phyloP scores from a whole-genome alignment of 2,113 vertebrate genomes.

The Zingel zingel region DNA sequence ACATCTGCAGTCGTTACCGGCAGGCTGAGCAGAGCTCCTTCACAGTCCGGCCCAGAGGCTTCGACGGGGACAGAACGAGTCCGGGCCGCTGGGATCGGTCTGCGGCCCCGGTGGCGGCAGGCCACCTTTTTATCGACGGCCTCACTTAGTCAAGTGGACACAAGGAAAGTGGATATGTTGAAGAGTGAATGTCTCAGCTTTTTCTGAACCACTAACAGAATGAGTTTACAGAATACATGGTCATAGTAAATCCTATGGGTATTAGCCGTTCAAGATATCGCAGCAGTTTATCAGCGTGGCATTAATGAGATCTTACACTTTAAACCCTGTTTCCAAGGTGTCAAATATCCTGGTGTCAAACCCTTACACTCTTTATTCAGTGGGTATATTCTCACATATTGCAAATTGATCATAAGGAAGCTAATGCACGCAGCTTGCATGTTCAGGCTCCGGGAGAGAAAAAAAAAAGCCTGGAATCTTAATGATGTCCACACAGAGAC shows the following conservation, averaged over 20 bases:
- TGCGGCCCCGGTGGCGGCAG: constrained; percentile 53
- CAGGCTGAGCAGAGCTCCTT: constrained; percentile 86
- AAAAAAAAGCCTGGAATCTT: constrained; percentile 60
- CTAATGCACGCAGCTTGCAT: constrained; percentile 47
- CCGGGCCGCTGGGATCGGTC: constrained; percentile 16
- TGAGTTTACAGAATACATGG: constrained; percentile 23
- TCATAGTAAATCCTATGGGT: constrained; percentile 33
- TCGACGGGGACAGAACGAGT: constrained; percentile 41
- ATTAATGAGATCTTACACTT: constrained; percentile 46
- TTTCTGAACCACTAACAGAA: constrained; percentile 45
- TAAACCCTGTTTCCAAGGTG: constrained; percentile 30
- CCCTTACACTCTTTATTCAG: constrained; percentile 33
- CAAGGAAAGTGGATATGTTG: constrained; percentile 68
- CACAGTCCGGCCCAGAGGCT: constrained; percentile 71
- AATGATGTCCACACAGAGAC: constrained; percentile 81
- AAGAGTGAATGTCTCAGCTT: constrained; percentile 62
- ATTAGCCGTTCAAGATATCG: constrained; percentile 10
- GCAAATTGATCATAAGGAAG: constrained; percentile 56
- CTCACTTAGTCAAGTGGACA: constrained; percentile 68
- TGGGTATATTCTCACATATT: constrained; percentile 33
- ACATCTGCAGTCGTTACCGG: constrained; percentile 76
- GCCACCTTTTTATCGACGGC: constrained; percentile 71
- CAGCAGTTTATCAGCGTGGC: constrained; percentile 27
- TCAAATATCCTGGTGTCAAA: constrained; percentile 35
- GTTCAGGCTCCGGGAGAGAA: constrained; percentile 48